Conservation (phyloP, 2,797 vertebrate species). For the Monodelphis domestica region DNA sequence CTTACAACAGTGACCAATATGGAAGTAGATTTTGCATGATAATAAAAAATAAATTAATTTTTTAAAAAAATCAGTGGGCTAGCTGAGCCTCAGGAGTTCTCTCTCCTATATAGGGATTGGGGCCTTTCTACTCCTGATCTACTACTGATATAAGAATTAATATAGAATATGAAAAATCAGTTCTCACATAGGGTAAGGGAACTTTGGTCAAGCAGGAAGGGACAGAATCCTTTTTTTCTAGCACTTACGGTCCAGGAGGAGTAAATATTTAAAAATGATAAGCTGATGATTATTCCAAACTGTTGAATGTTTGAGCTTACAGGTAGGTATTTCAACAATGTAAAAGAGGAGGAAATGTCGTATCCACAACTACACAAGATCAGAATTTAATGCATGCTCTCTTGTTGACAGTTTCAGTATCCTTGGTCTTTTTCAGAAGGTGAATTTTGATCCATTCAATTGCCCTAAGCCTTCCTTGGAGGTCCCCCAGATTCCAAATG, state of each 20-base stretch:
- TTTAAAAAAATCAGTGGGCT: no score
- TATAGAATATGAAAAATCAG: no score
- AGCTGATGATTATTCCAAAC: neutral
- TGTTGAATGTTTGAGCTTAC: neutral
- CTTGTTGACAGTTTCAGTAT: neutral
- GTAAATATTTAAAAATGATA: neutral
- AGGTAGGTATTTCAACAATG: neutral
- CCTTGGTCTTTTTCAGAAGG: neutral
- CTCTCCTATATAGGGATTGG: no score
- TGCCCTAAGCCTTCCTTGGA: neutral
- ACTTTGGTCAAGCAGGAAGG: neutral
- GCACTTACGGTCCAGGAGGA: neutral
- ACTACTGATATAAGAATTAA: no score
- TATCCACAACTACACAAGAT: no score
- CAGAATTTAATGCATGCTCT: neutral
- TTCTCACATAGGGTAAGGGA: neutral
- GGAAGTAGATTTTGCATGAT: no score
- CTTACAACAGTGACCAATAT: no score
- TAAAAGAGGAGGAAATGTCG: neutral
- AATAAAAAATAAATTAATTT: no score
- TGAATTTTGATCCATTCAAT: neutral
- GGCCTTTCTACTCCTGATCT: no score
- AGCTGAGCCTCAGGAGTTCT: no score
- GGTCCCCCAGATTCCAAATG: neutral
- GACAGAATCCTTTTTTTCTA: neutral